phyloP scores from a whole-genome alignment of 92 coral and sea anemone species.

The Actinostola sp. region DNA sequence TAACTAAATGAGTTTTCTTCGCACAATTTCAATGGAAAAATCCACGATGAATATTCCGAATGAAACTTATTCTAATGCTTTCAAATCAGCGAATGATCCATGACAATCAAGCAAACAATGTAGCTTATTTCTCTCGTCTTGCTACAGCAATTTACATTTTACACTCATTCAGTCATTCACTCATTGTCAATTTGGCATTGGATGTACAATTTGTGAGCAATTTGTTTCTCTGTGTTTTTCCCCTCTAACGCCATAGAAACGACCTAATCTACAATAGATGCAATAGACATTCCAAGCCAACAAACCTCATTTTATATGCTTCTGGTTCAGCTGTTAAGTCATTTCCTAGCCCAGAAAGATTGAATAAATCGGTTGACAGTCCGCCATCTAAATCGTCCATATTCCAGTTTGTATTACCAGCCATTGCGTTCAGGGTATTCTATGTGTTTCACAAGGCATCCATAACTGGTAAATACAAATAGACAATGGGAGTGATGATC shows the following conservation, averaged over 20 bases:
- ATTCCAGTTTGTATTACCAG: slow-evolving; percentile 77
- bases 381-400: slow-evolving; percentile 86
- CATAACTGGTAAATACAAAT: neutral
- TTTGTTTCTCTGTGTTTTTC: neutral
- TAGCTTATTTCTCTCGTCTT: no score
- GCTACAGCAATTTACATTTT: no score
- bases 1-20: no score
- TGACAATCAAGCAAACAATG: no score
- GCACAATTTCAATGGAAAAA: no score
- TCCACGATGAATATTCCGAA: no score
- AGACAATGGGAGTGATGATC: neutral
- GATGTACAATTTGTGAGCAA: no score
- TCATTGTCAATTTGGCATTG: no score
- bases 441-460: slow-evolving; percentile 2
- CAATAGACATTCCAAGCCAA: neutral
- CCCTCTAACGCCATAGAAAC: no score
- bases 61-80: no score
- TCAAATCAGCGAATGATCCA: no score
- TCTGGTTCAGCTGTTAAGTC: slow-evolving; percentile 76
- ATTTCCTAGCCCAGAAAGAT: slow-evolving; percentile 94
- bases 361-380: slow-evolving; percentile 84
- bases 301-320: slow-evolving; percentile 94
- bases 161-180: no score
- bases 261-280: neutral
- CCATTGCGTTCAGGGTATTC: slow-evolving; percentile 23